These are phyloP conservation scores for Panthera tigris DNA, from an alignment of 2,113 vertebrate genomes.

Conservation along the genomic window DNA sequence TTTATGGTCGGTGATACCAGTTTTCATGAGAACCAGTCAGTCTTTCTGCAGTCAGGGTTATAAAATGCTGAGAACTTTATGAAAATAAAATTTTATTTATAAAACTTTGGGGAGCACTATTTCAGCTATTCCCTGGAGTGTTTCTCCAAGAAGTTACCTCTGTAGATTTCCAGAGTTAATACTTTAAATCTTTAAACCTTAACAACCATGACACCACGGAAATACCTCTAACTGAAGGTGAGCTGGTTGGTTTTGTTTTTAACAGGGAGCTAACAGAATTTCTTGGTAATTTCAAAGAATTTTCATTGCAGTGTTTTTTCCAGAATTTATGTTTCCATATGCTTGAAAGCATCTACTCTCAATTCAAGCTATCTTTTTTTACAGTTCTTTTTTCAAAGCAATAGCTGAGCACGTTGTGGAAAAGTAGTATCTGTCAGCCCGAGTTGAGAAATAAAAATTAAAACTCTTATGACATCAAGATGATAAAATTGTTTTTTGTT, in stretches of 20 bases:
- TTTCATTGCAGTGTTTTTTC: constrained; percentile 27
- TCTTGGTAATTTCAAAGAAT: background rate
- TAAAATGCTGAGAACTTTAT: constrained; percentile 33
- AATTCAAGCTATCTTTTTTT: background rate
- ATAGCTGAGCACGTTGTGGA: background rate
- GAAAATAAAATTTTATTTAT: constrained; percentile 35
- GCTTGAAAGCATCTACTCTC: background rate
- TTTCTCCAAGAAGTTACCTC: background rate
- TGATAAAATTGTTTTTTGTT: background rate
- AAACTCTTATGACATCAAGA: background rate
- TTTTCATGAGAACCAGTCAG: constrained; percentile 12
- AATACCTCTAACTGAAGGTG: background rate
- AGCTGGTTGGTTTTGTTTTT: background rate
- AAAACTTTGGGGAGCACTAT: background rate
- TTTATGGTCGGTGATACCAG: background rate
- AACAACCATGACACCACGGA: background rate
- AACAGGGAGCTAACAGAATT: background rate
- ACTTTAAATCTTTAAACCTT: background rate
- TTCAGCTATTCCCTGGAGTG: background rate
- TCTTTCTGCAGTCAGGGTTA: background rate
- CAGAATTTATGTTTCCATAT: constrained; percentile 1
- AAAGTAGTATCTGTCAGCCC: background rate
- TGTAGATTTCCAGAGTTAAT: background rate
- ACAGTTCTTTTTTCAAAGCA: constrained; percentile 18
- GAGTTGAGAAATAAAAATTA: constrained; percentile 11